phyloP scores from a whole-genome alignment of 1,140 invertebrate species.

The Triops cancriformis region DNA sequence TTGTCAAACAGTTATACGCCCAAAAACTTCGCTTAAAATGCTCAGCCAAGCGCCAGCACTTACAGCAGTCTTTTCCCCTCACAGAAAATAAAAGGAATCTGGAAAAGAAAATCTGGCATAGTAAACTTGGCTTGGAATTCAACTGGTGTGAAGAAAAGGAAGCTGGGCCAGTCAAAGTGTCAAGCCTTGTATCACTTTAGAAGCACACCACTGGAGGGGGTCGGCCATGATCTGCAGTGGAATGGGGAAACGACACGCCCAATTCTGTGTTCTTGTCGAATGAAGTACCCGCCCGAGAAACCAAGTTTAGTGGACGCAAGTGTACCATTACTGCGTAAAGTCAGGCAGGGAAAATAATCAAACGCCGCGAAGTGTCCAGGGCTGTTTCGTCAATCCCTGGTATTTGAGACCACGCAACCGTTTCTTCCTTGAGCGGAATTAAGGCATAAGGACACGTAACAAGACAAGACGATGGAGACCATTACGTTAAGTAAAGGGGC shows the following conservation, averaged over 20 bases:
- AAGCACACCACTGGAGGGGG: neutral
- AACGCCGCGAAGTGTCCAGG: neutral
- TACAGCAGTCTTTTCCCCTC: too few species aligned
- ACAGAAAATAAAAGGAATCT: too few species aligned
- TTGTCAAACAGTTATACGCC: too few species aligned
- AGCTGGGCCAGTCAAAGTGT: neutral
- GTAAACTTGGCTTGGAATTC: neutral
- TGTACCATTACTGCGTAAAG: neutral
- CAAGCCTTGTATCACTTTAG: neutral
- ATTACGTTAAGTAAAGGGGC: slow-evolving; percentile 1
- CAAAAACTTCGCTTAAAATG: too few species aligned
- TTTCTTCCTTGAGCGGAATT: neutral
- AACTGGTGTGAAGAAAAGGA: neutral
- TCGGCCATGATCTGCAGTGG: neutral
- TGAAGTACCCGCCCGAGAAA: neutral
- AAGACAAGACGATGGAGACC: neutral
- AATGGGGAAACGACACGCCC: neutral
- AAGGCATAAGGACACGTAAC: neutral
- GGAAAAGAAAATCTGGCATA: too few species aligned
- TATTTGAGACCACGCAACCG: neutral
- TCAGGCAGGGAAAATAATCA: neutral
- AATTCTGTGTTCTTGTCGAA: neutral
- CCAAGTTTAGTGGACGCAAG: neutral
- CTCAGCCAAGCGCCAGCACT: too few species aligned
- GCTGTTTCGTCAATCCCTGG: neutral